Conservation (phyloP, 1,140 invertebrate genomes). For the Arion vulgaris region DNA sequence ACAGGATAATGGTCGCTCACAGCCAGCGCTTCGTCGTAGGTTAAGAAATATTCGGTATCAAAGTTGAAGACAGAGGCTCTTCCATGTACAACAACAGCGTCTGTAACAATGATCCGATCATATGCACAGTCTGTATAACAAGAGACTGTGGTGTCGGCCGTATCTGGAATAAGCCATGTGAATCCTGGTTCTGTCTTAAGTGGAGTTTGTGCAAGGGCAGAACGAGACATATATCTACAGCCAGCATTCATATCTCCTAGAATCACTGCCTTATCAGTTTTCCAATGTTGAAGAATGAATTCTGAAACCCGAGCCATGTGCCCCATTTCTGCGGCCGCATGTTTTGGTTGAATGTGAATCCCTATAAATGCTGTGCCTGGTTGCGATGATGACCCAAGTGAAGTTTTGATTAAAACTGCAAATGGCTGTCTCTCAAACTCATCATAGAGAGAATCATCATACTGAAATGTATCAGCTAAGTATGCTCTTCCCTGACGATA, state of each 20-base stretch:
- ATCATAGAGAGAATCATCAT: conserved; percentile 41
- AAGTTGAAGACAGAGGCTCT: background rate
- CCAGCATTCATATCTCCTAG: conserved; percentile 69
- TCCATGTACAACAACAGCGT: background rate
- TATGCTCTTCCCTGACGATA: conserved; percentile 25
- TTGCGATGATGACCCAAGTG: background rate
- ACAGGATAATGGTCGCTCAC: conserved; percentile 39
- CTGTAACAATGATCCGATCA: conserved; percentile 46
- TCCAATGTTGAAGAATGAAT: conserved; percentile 3
- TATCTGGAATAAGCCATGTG: conserved; percentile 61
- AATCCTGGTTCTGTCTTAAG: conserved; percentile 56
- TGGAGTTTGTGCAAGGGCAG: conserved; percentile 48
- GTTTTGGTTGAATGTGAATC: conserved; percentile 48
- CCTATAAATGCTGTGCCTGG: conserved; percentile 43
- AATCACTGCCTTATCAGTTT: conserved; percentile 56
- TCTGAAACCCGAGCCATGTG: conserved; percentile 46
- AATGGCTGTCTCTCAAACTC: conserved; percentile 52
- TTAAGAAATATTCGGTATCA: background rate
- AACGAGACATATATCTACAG: conserved; percentile 58
- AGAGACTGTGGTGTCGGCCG: conserved; percentile 60
- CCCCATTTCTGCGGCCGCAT: conserved; percentile 50
- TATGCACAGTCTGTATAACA: conserved; percentile 63
- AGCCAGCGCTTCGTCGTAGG: conserved; percentile 49
- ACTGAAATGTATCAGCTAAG: conserved; percentile 43
- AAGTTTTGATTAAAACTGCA: conserved; percentile 40